Base-by-base conservation (phyloP, 2,797 vertebrate genomes). In the Margarornis squamiger region DNA sequence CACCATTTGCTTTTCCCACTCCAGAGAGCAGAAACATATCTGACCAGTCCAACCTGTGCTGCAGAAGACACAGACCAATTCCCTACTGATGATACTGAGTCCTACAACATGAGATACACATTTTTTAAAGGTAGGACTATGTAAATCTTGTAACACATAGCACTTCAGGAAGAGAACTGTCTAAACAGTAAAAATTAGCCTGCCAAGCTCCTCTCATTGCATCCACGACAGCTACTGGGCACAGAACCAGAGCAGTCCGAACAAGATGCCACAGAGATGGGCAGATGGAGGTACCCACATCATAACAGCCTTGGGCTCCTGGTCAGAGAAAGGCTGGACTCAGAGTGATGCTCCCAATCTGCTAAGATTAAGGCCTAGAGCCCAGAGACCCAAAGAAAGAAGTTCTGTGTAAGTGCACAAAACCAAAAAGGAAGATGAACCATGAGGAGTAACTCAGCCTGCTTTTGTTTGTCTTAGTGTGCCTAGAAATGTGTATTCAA, bases 111-210 rank as follows among this genome's bases (percentile, higher is more conserved):
- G 3, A 80, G 30, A 54, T 3, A 71, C 0, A 32, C 2, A 3
- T 10, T 41, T 85, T 88, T 45, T 45, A 32, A 51, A 77, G 18
- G n/a, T 30, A 90, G 30, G 16, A 39, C 17, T 59, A 14, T 10
- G 23, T 41, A 63, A 30, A 49, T 41, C 59, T 66, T 17, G 2
- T 20, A 68, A 70, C 58, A 75, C n/a, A 14, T 7, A 67, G 2
- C 55, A 27, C 55, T 88, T 88, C 61, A 86, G 73, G 66, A 90
- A 88, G 45, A 86, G 85, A 81, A 78, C 27, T 78, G 66, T 29
- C 54, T 84, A 43, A 88, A 75, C 41, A 72, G 6, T 66, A 79
- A 62, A 43, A 72, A 61, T 16, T 10, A 82, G 46, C 43, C 58
- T 82, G 74, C 66, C 86, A 79, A 92, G 52, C 68, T 91, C 30